Evolutionary conservation across 2,113 vertebrate genomes (phyloP).

Genomic region (Synchiropus splendidus): DNA sequence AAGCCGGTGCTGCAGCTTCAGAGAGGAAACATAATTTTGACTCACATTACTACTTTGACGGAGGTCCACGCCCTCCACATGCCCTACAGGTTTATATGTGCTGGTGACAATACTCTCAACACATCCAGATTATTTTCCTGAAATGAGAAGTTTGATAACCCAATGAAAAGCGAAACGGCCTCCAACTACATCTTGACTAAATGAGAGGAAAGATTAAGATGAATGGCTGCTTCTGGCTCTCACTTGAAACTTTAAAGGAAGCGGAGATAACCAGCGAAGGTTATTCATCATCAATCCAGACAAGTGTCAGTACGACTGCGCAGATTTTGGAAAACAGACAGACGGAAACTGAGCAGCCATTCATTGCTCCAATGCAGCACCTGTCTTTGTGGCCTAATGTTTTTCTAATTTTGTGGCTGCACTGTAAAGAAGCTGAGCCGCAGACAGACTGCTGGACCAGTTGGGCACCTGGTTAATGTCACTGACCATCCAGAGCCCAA

Average conservation of each 20-base stretch:
- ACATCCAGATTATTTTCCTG: constrained; percentile 24
- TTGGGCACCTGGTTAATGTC: constrained; percentile 65
- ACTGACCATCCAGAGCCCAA: constrained; percentile 55
- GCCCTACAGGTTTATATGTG: not conserved
- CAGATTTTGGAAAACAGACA: constrained; percentile 38
- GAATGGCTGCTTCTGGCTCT: constrained; percentile 60
- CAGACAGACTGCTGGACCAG: constrained; percentile 39
- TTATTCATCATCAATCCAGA: constrained; percentile 58
- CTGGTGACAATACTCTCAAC: constrained; percentile 30
- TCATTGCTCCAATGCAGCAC: constrained; percentile 32
- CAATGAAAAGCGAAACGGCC: constrained; percentile 55
- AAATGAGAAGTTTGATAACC: constrained; percentile 33
- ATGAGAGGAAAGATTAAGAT: constrained; percentile 63
- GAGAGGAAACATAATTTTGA: no score
- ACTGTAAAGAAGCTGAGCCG: constrained; percentile 14
- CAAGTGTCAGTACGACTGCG: constrained; percentile 46
- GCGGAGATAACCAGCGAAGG: constrained; percentile 58
- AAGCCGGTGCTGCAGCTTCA: no score
- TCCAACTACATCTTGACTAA: constrained; percentile 28
- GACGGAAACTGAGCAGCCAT: constrained; percentile 27
- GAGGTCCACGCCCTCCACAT: no score
- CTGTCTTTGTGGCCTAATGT: constrained; percentile 46
- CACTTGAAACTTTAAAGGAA: constrained; percentile 56
- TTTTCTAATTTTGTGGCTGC: constrained; percentile 14
- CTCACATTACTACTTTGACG: no score